Evolutionary conservation across 2,888 invertebrate species (phyloP).

Genomic region (Amphipoea oculea): DNA sequence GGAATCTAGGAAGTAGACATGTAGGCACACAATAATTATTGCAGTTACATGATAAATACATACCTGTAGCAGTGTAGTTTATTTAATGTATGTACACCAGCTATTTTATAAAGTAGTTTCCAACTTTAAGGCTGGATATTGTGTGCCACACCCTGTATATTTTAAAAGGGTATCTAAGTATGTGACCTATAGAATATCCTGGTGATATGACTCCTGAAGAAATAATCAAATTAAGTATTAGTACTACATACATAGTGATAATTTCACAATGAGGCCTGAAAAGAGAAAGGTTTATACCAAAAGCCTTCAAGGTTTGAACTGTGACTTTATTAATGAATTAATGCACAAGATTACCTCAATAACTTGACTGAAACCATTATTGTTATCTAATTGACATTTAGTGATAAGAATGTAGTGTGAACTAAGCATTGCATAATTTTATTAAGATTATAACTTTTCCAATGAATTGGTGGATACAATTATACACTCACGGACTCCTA

Average conservation of each 20-base stretch:
- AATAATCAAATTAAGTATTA: neutral
- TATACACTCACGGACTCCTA: neutral
- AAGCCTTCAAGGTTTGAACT: constrained; percentile 43
- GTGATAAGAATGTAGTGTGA: constrained; percentile 28
- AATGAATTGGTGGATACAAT: neutral
- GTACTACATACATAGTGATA: neutral
- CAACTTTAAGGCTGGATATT: neutral
- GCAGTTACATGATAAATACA: constrained; percentile 40
- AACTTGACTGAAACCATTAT: constrained; percentile 30
- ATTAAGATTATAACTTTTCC: neutral
- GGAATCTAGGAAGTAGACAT: constrained; percentile 36
- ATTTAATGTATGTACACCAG: constrained; percentile 14
- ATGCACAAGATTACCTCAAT: constrained; percentile 35
- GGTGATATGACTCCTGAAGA: neutral
- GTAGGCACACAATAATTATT: constrained; percentile 46
- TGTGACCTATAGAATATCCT: neutral
- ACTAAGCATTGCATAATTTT: constrained; percentile 22
- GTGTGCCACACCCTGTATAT: constrained; percentile 24
- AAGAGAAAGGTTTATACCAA: constrained; percentile 53
- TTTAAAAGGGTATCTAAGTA: neutral
- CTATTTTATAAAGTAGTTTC: constrained; percentile 2
- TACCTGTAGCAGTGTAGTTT: constrained; percentile 18
- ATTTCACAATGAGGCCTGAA: constrained; percentile 18
- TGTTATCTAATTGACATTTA: constrained; percentile 38
- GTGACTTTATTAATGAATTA: constrained; percentile 32